Percentiles rank a stretch among this genome's conserved stretches.
phyloP scores from a whole-genome alignment of 2,888 invertebrate genomes.

The Dromius quadrimaculatus region DNA sequence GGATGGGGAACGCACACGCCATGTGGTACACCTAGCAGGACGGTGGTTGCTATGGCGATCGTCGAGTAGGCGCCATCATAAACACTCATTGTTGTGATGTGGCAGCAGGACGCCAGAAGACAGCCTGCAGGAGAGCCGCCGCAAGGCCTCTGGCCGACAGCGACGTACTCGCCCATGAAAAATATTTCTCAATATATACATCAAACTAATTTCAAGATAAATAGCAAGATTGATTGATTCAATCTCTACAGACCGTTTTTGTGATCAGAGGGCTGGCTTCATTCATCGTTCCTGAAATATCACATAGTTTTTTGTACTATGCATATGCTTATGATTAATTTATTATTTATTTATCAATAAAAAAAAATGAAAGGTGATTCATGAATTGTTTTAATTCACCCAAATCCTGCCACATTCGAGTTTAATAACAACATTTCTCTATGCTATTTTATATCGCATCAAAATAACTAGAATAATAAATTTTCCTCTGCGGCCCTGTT shows the following conservation, averaged over 20 bases:
- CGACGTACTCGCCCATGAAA: conserved; percentile 32
- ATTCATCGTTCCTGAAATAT: too few species aligned
- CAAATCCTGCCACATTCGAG: too few species aligned
- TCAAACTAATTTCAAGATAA: background rate
- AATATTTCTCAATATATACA: background rate
- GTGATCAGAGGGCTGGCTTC: too few species aligned
- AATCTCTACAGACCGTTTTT: too few species aligned
- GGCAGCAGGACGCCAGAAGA: conserved; percentile 60
- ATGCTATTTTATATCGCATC: too few species aligned
- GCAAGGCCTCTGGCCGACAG: conserved; percentile 18
- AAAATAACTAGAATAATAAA: too few species aligned
- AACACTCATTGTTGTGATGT: conserved; percentile 68
- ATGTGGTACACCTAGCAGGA: conserved; percentile 59
- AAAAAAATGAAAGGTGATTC: too few species aligned
- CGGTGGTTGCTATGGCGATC: conserved; percentile 67
- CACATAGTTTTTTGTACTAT: too few species aligned
- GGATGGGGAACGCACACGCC: conserved; percentile 54
- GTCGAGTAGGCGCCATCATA: conserved; percentile 69
- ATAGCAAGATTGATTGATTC: background rate
- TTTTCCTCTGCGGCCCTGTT: background rate
- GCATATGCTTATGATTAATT: too few species aligned
- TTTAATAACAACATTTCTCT: too few species aligned
- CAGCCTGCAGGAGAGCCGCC: conserved; percentile 55
- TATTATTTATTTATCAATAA: too few species aligned
- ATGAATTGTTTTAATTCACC: too few species aligned